A percentile compares a stretch with the other conserved stretches of the same genome.
These are phyloP conservation scores for Amia ocellicauda DNA, from an alignment of 2,113 vertebrate genomes.

Conservation along the genomic window DNA sequence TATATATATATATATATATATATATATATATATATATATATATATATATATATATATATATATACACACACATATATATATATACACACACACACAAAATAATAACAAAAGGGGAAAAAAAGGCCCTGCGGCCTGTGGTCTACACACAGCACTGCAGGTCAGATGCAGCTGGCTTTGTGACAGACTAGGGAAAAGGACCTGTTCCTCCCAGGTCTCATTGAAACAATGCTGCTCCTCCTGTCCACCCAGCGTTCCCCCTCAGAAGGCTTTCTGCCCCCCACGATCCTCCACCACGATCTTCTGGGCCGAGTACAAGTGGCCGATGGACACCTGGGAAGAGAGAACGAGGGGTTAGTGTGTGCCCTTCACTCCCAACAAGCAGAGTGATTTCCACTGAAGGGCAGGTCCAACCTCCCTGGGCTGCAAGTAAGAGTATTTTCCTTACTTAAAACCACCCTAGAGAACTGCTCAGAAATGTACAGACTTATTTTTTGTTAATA, in stretches of 20 bases:
- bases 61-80: not conserved
- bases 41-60: not conserved
- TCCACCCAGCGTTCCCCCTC: not conserved
- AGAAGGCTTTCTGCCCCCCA: constrained; percentile 40
- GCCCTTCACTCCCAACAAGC: too few species aligned
- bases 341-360: constrained; percentile 10
- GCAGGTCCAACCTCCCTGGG: too few species aligned
- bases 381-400: too few species aligned
- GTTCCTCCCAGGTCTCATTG: constrained; percentile 23
- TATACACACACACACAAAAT: not conserved
- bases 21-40: not conserved
- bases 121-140: not conserved
- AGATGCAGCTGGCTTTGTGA: too few species aligned
- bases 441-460: too few species aligned
- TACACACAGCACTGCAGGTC: not conserved
- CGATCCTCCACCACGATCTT: constrained; percentile 70
- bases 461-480: too few species aligned
- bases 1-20: not conserved
- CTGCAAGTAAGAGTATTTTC: too few species aligned
- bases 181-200: too few species aligned
- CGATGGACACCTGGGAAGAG: constrained; percentile 68
- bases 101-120: not conserved
- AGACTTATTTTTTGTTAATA: too few species aligned
- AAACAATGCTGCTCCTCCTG: not conserved
- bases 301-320: constrained; percentile 66